Evolutionary conservation across 2,888 invertebrate species (phyloP), one percentile per base, ranked within the genome.

Genomic region (Caenorhabditis japonica): DNA sequence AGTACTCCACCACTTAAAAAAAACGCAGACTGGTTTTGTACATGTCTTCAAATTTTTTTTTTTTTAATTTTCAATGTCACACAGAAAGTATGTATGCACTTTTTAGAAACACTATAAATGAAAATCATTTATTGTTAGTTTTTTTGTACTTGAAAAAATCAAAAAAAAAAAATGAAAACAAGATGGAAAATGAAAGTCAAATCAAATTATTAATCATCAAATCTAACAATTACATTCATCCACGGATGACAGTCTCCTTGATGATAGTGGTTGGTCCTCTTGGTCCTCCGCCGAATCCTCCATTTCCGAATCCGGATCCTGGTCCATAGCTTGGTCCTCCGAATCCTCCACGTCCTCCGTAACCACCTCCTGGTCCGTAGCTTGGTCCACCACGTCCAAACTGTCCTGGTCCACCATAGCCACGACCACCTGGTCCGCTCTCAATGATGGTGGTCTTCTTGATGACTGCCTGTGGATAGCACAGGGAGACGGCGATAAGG

Each of bases 201-300:
- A 8, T 25, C 44, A 51, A 51, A 34, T 33, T 51, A 51, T 51
- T 51, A 51, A 19, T 41, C n/a, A 39, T 5, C 17, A n/a, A n/a
- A n/a, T 39, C 30, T 13, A 27, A 21, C 44, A 68, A 34, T 60
- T 30, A 30, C 27, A 36, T 38, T 60, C 71, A 56, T 46, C 74
- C 62, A 46, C 71, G 71, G 68, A 75, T 74, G 41, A 77, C 58
- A 21, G 74, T 77, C 62, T 61, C 58, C 56, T 69, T 71, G 60
- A 77, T 62, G 38, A 75, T 56, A 33, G 77, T 77, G n/a, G 51
- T 51, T 51, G 62, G 56, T 66, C 55, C 56, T 34, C 53, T 41
- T 62, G 64, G 56, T 21, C 39, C 30, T 55, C 59, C 38, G 36
- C 55, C 55, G 41, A 34, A 39, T 58, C 66, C 55, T 64, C 43